Conservation (phyloP, 1,140 invertebrate species). For the Listronotus bonariensis region DNA sequence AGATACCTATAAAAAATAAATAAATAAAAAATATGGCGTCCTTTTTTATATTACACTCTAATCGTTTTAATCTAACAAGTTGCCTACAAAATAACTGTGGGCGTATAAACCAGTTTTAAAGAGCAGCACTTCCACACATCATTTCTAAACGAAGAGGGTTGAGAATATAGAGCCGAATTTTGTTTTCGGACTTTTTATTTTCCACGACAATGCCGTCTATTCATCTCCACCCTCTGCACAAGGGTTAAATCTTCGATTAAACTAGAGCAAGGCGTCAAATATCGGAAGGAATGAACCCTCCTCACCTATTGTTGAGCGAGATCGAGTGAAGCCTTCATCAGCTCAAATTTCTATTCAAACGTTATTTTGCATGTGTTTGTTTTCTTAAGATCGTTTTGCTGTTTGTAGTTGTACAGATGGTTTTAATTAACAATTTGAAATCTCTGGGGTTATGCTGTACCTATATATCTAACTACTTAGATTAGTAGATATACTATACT, state of each 20-base stretch:
- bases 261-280: constrained; percentile 39
- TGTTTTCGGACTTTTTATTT: constrained; percentile 29
- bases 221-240: constrained; percentile 26
- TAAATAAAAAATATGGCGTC: too few species aligned
- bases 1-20: too few species aligned
- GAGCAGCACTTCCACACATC: not conserved
- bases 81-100: too few species aligned
- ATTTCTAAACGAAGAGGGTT: not conserved
- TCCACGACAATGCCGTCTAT: constrained; percentile 22
- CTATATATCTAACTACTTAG: too few species aligned
- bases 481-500: too few species aligned
- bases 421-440: constrained; percentile 32
- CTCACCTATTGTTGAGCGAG: constrained; percentile 13
- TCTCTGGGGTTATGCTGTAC: constrained; percentile 5
- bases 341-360: constrained; percentile 37
- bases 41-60: too few species aligned
- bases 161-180: constrained; percentile 13
- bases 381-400: constrained; percentile 37
- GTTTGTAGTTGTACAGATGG: constrained; percentile 30
- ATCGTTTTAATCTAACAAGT: too few species aligned
- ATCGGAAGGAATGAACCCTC: constrained; percentile 33
- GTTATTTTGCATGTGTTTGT: constrained; percentile 40
- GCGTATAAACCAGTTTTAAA: too few species aligned
- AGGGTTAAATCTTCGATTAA: constrained; percentile 38
- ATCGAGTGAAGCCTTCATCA: constrained; percentile 21